Evolutionary conservation across 2,888 invertebrate genomes (phyloP).

Genomic region (Endomychus coccineus): DNA sequence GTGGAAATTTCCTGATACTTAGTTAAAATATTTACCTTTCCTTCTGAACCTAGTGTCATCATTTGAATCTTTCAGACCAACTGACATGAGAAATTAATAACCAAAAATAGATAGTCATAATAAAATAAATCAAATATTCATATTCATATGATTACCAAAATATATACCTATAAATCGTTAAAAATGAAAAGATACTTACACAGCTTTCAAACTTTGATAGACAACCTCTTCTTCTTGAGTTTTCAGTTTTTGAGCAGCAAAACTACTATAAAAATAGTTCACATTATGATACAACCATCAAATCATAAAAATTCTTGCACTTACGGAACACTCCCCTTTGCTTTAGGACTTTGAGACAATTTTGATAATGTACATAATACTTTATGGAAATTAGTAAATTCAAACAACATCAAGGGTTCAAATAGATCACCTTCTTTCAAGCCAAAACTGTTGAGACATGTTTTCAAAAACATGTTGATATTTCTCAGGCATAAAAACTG

Average conservation of each 20-base stretch:
- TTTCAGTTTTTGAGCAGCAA: conserved; percentile 59
- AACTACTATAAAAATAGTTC: conserved; percentile 55
- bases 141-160: too few relatives aligned
- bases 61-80: too few relatives aligned
- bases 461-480: conserved; percentile 84
- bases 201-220: conserved; percentile 73
- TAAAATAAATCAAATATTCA: too few relatives aligned
- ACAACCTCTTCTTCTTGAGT: conserved; percentile 77
- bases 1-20: too few relatives aligned
- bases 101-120: too few relatives aligned
- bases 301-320: conserved; percentile 37
- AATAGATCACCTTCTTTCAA: conserved; percentile 83
- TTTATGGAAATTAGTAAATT: conserved; percentile 89
- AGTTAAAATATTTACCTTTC: too few relatives aligned
- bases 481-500: conserved; percentile 94
- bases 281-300: conserved; percentile 11
- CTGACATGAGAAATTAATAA: too few relatives aligned
- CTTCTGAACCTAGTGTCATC: too few relatives aligned
- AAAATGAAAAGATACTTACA: conserved; percentile 53
- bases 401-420: conserved; percentile 91
- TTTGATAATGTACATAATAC: conserved; percentile 86
- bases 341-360: conserved; percentile 74
- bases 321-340: conserved; percentile 66
- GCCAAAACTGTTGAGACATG: conserved; percentile 77
- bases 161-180: too few relatives aligned